These are phyloP conservation scores for Sericinus montela DNA, from an alignment of 2,888 invertebrate genomes.

Conservation along the genomic window DNA sequence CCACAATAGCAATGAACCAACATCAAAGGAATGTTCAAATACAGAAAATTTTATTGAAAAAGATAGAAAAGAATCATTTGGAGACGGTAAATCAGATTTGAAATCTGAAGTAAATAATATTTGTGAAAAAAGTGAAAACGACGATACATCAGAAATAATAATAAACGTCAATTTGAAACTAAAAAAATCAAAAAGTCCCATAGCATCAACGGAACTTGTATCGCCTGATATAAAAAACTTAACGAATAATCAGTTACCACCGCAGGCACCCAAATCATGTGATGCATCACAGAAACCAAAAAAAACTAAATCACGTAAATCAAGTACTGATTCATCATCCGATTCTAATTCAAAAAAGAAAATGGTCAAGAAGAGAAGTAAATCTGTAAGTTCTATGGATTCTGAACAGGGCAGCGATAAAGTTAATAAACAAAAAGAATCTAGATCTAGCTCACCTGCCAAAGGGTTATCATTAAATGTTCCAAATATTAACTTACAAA, in stretches of 20 bases:
- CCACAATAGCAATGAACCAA: constrained; percentile 59
- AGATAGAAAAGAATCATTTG: constrained; percentile 33
- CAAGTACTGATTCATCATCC: constrained; percentile 59
- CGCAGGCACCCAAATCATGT: constrained; percentile 69
- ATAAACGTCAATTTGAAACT: constrained; percentile 71
- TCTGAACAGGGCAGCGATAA: constrained; percentile 57
- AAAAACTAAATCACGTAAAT: constrained; percentile 60
- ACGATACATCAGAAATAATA: constrained; percentile 63
- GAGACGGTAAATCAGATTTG: constrained; percentile 27
- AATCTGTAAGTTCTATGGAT: constrained; percentile 67
- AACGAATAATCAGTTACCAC: constrained; percentile 67
- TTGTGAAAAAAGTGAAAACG: constrained; percentile 59
- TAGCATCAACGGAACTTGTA: constrained; percentile 46
- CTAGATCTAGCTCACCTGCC: constrained; percentile 28
- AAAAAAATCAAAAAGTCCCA: constrained; percentile 55
- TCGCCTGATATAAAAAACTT: constrained; percentile 60
- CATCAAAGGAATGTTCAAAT: constrained; percentile 41
- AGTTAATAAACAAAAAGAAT: constrained; percentile 37
- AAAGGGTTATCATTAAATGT: constrained; percentile 41
- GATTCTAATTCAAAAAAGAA: constrained; percentile 62
- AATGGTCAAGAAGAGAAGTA: constrained; percentile 60
- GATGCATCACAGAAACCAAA: constrained; percentile 55
- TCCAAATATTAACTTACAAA: constrained; percentile 38
- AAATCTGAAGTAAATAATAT: constrained; percentile 36
- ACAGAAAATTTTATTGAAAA: constrained; percentile 40